These are phyloP conservation scores for Popillia japonica DNA, from an alignment of 1,140 invertebrate species.

Conservation along the genomic window DNA sequence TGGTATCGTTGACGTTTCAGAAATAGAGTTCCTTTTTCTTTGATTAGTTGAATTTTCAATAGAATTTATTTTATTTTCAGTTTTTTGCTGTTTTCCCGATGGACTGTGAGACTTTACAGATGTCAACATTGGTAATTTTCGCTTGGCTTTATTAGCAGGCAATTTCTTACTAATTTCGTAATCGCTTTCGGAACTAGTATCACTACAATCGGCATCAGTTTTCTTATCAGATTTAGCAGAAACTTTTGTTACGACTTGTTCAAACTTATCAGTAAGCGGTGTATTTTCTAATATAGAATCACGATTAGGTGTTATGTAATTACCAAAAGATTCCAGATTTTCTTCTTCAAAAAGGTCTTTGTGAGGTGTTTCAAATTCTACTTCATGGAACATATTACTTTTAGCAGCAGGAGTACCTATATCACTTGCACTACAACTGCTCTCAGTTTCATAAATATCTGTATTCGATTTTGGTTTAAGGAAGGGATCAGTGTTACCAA, in stretches of 20 bases:
- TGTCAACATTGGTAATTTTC: slow-evolving; percentile 49
- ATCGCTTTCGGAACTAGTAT: slow-evolving; percentile 53
- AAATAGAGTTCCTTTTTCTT: background rate
- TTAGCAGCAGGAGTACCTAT: slow-evolving; percentile 43
- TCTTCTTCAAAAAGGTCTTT: slow-evolving; percentile 49
- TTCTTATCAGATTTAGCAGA: background rate
- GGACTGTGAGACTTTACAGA: slow-evolving; percentile 14
- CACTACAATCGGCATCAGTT: background rate
- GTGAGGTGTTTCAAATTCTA: slow-evolving; percentile 51
- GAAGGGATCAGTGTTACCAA: slow-evolving; percentile 42
- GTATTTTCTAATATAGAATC: background rate
- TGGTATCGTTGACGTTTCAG: background rate
- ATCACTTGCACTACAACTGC: slow-evolving; percentile 50
- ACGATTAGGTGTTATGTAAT: slow-evolving; percentile 48
- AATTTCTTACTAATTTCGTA: slow-evolving; percentile 42
- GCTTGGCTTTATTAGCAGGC: slow-evolving; percentile 39
- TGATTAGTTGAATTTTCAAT: background rate
- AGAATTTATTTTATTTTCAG: background rate
- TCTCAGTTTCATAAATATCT: slow-evolving; percentile 54
- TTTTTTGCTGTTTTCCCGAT: background rate
- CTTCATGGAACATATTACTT: slow-evolving; percentile 51
- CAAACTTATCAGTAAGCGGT: background rate
- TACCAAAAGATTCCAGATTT: slow-evolving; percentile 52
- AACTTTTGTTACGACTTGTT: slow-evolving; percentile 17
- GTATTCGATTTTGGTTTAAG: slow-evolving; percentile 42